Evolutionary conservation across 2,113 vertebrate genomes (phyloP), one percentile per base, ranked within the genome.

Genomic region (Passer domesticus): DNA sequence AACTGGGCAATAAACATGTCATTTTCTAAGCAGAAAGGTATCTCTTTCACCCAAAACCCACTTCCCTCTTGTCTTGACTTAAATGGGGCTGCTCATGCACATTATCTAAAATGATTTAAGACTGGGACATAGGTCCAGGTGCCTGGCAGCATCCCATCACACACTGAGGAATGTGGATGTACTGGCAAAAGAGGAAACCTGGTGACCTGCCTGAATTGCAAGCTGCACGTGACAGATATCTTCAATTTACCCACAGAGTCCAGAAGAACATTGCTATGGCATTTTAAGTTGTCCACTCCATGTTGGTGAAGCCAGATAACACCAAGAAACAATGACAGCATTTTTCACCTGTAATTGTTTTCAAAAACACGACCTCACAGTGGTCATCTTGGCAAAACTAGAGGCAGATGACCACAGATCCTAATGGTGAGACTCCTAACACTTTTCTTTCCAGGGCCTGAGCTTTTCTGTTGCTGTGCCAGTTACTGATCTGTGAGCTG

Each of bases 151-250:
- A 5, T 60, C 52, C 50, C 63, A 66, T 49, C 28, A 70, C 11
- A 43, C 35, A 44, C 27, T 72, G 43, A 91, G 77, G 59, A 74
- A 81, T 1, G 5, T 46, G 8, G 18, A 63, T 27, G 20, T 81
- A 59, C 68, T 67, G 60, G 56, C 33, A 39, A 80, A 83, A 35
- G 21, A 23, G 15, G 33, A 67, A 78, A 55, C 10, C 16, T 24
- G 35, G 64, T 59, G 37, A 87, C 15, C 35, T 1, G 4, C 55
- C n/a, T 67, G 63, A 90, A 77, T 3, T 9, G 11, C 68, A 87
- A 92, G 24, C 43, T 72, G 9, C n/a, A 58, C 0, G 0, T 69
- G 10, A 11, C 50, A 66, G 28, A 3, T 47, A 44, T 24, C 78
- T 52, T 52, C 56, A 43, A 35, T 75, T 68, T 53, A 44, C 19